phyloP scores from a whole-genome alignment of 1,140 invertebrate species.

The Saccostrea cuccullata region DNA sequence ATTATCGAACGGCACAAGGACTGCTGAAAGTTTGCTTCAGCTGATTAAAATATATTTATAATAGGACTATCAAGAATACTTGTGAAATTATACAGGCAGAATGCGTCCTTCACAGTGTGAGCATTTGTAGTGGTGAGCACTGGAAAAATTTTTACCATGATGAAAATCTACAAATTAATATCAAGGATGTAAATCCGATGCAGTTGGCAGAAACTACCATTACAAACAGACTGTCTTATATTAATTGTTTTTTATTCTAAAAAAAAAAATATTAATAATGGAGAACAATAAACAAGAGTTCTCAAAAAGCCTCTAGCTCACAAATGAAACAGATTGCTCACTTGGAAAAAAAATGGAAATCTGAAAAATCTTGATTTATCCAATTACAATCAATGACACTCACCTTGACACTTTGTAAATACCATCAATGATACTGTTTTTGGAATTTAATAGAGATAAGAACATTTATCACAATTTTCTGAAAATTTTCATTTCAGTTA shows the following conservation, averaged over 20 bases:
- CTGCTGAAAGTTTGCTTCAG: constrained; percentile 73
- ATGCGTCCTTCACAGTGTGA: constrained; percentile 76
- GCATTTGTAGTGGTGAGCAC: constrained; percentile 56
- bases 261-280: too few relatives aligned
- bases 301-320: too few relatives aligned
- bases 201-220: neutral
- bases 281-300: too few relatives aligned
- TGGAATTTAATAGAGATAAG: too few relatives aligned
- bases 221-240: constrained; percentile 29
- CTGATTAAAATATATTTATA: constrained; percentile 69
- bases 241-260: constrained; percentile 17
- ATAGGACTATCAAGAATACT: constrained; percentile 68
- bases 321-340: too few relatives aligned
- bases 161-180: neutral
- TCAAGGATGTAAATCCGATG: neutral
- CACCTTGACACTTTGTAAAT: too few relatives aligned
- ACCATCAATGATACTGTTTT: too few relatives aligned
- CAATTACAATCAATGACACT: too few relatives aligned
- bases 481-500: too few relatives aligned
- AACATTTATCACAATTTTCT: too few relatives aligned
- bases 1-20: constrained; percentile 73
- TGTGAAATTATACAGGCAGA: constrained; percentile 54
- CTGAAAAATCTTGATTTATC: too few relatives aligned
- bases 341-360: too few relatives aligned
- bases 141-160: constrained; percentile 30